Conservation (phyloP, 2,888 invertebrate genomes). For the Vesta saturnalis region DNA sequence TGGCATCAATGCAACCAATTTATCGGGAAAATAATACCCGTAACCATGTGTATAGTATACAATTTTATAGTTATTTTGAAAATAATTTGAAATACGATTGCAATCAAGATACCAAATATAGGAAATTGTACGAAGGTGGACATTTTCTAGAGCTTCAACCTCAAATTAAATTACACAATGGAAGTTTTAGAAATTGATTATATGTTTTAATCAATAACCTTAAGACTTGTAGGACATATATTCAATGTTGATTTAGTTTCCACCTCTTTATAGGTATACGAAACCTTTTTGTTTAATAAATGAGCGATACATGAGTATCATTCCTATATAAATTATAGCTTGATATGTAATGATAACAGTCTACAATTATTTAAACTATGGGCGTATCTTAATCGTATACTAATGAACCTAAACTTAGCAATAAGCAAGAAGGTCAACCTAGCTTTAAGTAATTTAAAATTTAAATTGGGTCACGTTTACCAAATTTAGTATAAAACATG, state of each 20-base stretch:
- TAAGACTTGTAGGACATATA: too few species aligned
- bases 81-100: slow-evolving; percentile 7
- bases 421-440: slow-evolving; percentile 23
- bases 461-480: slow-evolving; percentile 29
- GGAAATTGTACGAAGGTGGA: slow-evolving; percentile 7
- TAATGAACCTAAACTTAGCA: slow-evolving; percentile 23
- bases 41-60: neutral
- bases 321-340: too few species aligned
- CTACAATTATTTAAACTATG: neutral
- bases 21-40: too few species aligned
- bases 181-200: too few species aligned
- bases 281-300: too few species aligned
- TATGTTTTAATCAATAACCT: too few species aligned
- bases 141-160: slow-evolving; percentile 1
- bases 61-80: slow-evolving; percentile 13
- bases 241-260: too few species aligned
- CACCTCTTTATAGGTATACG: too few species aligned
- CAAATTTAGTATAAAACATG: slow-evolving; percentile 23
- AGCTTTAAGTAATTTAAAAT: slow-evolving; percentile 27
- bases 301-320: too few species aligned
- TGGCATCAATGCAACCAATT: neutral
- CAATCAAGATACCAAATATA: slow-evolving; percentile 15
- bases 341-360: too few species aligned
- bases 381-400: slow-evolving; percentile 20
- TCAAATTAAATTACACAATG: slow-evolving; percentile 12